A percentile compares a stretch with the other conserved stretches of the same genome.
These are phyloP conservation scores for Amphilophus citrinellus DNA, from an alignment of 2,113 vertebrate species.

Conservation along the genomic window DNA sequence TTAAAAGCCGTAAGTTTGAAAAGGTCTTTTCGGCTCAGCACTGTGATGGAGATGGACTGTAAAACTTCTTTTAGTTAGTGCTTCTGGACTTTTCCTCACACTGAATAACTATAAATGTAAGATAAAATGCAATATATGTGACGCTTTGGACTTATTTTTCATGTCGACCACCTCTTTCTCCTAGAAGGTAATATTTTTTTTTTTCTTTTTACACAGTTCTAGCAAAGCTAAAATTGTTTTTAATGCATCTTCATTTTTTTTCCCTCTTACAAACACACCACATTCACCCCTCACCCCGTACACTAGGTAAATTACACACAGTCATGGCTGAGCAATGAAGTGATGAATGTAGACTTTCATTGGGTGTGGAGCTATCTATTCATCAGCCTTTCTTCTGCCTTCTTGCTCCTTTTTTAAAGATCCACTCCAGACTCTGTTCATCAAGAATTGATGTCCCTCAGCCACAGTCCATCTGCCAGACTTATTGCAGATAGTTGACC, in stretches of 20 bases:
- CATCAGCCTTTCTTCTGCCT: slow-evolving; percentile 26
- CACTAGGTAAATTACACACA: neutral
- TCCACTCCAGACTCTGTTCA: slow-evolving; percentile 25
- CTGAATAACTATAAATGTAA: neutral
- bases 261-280: neutral
- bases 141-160: neutral
- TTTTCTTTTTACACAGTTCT: neutral
- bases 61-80: neutral
- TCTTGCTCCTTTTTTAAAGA: slow-evolving; percentile 11
- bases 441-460: slow-evolving; percentile 27
- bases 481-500: slow-evolving; percentile 1
- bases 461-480: slow-evolving; percentile 1
- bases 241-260: neutral
- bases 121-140: neutral
- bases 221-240: neutral
- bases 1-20: too few species aligned
- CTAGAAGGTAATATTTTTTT: slow-evolving; percentile 3
- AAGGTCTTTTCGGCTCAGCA: neutral
- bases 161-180: neutral
- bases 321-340: slow-evolving; percentile 2
- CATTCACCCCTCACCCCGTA: neutral
- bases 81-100: neutral
- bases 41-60: neutral
- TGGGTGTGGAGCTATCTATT: neutral
- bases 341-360: slow-evolving; percentile 22